Base-by-base conservation (phyloP, 2,888 invertebrate species). In the Eubasilissa splendida region DNA sequence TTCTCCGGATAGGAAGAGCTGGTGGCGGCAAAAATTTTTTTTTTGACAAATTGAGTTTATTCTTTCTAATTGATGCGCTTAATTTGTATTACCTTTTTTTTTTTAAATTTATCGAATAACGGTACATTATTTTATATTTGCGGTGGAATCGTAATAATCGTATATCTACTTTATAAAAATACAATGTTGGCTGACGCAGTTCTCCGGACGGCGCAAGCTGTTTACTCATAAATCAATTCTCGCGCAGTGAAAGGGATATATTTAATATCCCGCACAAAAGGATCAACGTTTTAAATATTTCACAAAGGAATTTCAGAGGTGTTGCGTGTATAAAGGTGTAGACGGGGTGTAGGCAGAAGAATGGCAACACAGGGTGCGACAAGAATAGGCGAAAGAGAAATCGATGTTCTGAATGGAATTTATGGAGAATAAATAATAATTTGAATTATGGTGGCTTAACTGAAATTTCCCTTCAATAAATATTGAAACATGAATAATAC, bases 401-500 rank as follows among this genome's bases (percentile, higher is more conserved):
- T 81, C 75, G 81, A 73, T 53, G 77, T 52, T 31, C 11, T 54
- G 73, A 77, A 73, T 54, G 50, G 66, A 81, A 81, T 78, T 81
- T 81, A 78, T 78, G 81, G 78, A 76, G 71, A 71, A 71, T 68
- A 59, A 76, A 76, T 76, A 70, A 60, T 60, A 42, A 12, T 58
- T 76, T 80, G 80, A 80, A 80, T 76, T 80, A 80, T 80, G 76
- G 76, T 76, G 76, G 76, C 14, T 56, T 76, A 80, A 70, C 80
- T 42, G 50, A 80, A 80, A 56, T 79, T 60, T 54, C 56, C 71
- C 71, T 54, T 42, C 54, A 7, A 31, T 33, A 71, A 71, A 71
- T 54, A 54, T 71, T 53, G 53, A 11, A 53, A 31, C 22, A 71
- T n/a, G 31, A 53, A 54, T 54, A 71, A 71, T 71, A 54, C 71